phyloP scores from a whole-genome alignment of 2,797 vertebrate genomes.

The Gastrophryne carolinensis region DNA sequence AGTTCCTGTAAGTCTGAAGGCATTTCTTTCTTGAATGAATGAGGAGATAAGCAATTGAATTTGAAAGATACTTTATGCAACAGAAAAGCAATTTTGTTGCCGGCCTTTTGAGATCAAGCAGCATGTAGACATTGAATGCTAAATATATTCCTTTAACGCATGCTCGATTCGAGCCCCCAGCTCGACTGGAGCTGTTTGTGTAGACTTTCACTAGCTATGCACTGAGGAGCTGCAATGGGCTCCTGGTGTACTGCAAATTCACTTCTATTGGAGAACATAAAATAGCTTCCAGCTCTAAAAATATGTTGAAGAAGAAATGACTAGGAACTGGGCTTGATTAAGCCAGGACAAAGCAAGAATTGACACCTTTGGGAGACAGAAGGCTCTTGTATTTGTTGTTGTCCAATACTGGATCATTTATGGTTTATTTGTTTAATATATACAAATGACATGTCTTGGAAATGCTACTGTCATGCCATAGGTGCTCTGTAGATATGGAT shows the following conservation, averaged over 20 bases:
- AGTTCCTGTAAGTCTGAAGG: constrained; percentile 66
- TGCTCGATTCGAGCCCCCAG: not conserved
- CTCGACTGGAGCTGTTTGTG: not conserved
- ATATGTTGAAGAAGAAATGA: not conserved
- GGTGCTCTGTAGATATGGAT: no score
- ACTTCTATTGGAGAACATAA: not conserved
- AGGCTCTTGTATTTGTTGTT: no score
- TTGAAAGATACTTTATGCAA: constrained; percentile 77
- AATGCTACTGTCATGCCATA: no score
- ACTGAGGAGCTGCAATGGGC: not conserved
- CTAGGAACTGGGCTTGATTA: no score
- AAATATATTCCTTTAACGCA: constrained; percentile 61
- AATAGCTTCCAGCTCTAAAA: not conserved
- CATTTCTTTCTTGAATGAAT: constrained; percentile 70
- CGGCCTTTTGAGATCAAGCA: constrained; percentile 71
- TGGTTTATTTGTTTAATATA: no score
- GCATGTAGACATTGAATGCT: constrained; percentile 64
- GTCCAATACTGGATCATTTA: no score
- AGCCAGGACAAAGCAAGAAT: no score
- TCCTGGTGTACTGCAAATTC: not conserved
- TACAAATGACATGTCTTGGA: no score
- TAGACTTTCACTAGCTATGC: not conserved
- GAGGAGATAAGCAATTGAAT: constrained; percentile 76
- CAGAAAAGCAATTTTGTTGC: constrained; percentile 76
- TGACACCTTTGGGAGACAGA: no score